A percentile compares a stretch with the other conserved stretches of the same genome.
phyloP scores from a whole-genome alignment of 1,140 invertebrate species.

The Diplogasteroides magnus region DNA sequence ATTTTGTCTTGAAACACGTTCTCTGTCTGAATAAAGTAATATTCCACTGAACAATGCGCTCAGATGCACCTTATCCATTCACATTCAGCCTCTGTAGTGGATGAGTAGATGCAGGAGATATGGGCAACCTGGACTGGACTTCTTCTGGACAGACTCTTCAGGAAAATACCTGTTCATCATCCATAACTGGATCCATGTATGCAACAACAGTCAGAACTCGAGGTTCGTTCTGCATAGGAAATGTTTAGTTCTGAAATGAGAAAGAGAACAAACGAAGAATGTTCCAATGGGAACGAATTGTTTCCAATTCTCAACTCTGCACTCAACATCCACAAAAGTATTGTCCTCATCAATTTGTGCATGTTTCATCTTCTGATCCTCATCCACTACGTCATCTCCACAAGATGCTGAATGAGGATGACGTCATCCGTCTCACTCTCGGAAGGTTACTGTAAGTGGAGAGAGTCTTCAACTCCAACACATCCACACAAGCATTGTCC shows the following conservation, averaged over 20 bases:
- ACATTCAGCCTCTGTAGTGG: not conserved
- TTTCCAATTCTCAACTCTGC: slow-evolving; percentile 17
- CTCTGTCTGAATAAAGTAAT: slow-evolving; percentile 12
- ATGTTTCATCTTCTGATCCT: slow-evolving; percentile 27
- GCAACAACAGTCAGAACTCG: slow-evolving; percentile 26
- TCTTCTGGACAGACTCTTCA: slow-evolving; percentile 20
- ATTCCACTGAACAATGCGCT: not conserved
- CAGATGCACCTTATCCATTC: not conserved
- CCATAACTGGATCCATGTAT: slow-evolving; percentile 24
- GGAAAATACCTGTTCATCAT: slow-evolving; percentile 22
- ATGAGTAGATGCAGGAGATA: slow-evolving; percentile 11
- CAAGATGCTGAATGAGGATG: slow-evolving; percentile 17
- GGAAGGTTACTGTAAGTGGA: slow-evolving; percentile 27
- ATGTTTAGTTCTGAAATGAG: not conserved
- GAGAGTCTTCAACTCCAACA: slow-evolving; percentile 18
- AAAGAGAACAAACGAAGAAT: slow-evolving; percentile 15
- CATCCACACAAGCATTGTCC: slow-evolving; percentile 25
- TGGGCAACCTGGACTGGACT: slow-evolving; percentile 9
- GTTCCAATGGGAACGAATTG: not conserved
- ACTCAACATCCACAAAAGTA: slow-evolving; percentile 29
- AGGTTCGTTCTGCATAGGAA: slow-evolving; percentile 15
- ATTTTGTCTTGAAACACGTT: not conserved
- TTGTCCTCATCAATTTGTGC: slow-evolving; percentile 27
- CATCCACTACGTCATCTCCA: slow-evolving; percentile 27
- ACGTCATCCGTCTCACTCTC: not conserved